Conservation (phyloP, 2,797 vertebrate genomes). For the Mallotus villosus region DNA sequence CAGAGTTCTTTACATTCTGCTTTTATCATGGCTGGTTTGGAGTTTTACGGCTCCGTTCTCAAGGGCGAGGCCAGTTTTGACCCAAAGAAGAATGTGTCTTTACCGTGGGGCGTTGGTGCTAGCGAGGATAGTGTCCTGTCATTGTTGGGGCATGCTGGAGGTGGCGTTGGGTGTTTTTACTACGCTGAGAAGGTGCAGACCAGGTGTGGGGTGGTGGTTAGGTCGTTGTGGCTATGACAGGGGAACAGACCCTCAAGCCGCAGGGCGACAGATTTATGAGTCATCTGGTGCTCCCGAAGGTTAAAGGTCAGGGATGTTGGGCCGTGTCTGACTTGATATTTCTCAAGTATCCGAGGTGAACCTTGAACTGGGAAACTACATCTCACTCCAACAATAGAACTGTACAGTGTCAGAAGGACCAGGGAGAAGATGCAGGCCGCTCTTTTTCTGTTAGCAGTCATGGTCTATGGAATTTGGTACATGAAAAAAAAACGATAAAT, state of each 20-base stretch:
- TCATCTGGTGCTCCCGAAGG: constrained; percentile 66
- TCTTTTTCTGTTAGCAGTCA: constrained; percentile 7
- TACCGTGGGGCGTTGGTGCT: constrained; percentile 53
- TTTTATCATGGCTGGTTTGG: constrained; percentile 6
- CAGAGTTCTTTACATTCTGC: not conserved
- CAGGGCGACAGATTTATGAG: constrained; percentile 72
- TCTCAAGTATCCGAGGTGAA: constrained; percentile 61
- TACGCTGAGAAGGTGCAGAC: constrained; percentile 69
- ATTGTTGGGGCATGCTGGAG: constrained; percentile 67
- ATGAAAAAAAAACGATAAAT: not conserved
- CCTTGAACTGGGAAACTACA: constrained; percentile 67
- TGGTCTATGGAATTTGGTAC: constrained; percentile 4
- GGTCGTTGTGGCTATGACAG: constrained; percentile 74
- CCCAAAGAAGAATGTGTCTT: constrained; percentile 66
- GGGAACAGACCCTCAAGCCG: constrained; percentile 71
- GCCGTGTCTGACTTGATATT: constrained; percentile 69
- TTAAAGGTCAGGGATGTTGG: constrained; percentile 73
- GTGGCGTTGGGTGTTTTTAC: constrained; percentile 53
- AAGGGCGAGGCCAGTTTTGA: constrained; percentile 53
- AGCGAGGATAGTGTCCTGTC: constrained; percentile 58
- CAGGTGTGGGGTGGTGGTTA: constrained; percentile 84
- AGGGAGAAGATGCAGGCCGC: not conserved
- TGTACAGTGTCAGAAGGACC: constrained; percentile 13
- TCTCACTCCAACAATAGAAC: constrained; percentile 53
- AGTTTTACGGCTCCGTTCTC: constrained; percentile 44